Evolutionary conservation across 1,140 invertebrate genomes (phyloP).

Genomic region (Oryctes rhinoceros): DNA sequence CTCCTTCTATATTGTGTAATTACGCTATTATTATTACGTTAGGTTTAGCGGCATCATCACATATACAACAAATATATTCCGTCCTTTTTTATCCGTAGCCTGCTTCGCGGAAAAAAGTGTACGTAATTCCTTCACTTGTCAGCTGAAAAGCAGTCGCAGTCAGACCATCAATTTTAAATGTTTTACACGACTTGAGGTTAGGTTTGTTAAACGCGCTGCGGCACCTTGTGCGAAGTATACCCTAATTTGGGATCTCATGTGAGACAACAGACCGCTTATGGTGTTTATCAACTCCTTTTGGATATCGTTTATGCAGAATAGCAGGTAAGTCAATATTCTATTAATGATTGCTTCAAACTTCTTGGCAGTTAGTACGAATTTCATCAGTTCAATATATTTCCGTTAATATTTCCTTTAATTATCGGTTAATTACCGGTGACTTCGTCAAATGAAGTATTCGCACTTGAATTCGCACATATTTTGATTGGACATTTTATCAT

Average conservation of each 20-base stretch:
- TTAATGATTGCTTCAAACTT: background rate
- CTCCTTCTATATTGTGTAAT: background rate
- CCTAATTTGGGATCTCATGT: slow-evolving; percentile 13
- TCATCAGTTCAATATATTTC: too few relatives aligned
- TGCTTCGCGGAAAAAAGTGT: slow-evolving; percentile 22
- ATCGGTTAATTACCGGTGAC: background rate
- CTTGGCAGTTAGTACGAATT: too few relatives aligned
- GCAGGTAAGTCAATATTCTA: background rate
- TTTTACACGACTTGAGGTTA: slow-evolving; percentile 24
- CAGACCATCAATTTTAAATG: slow-evolving; percentile 9
- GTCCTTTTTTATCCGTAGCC: slow-evolving; percentile 13
- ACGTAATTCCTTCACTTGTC: slow-evolving; percentile 16
- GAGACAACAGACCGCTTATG: background rate
- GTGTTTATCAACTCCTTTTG: slow-evolving; percentile 2
- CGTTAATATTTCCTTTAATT: too few relatives aligned
- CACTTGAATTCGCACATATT: background rate
- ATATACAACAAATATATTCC: background rate
- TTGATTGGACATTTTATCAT: background rate
- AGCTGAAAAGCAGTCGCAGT: slow-evolving; percentile 3
- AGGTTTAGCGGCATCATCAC: background rate
- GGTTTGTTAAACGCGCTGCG: background rate
- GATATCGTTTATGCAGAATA: background rate
- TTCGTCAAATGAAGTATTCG: background rate
- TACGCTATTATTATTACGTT: slow-evolving; percentile 5
- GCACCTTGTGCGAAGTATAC: background rate